Evolutionary conservation across 92 coral and sea anemone species (phyloP).

Genomic region (Zoanthus solanderi): DNA sequence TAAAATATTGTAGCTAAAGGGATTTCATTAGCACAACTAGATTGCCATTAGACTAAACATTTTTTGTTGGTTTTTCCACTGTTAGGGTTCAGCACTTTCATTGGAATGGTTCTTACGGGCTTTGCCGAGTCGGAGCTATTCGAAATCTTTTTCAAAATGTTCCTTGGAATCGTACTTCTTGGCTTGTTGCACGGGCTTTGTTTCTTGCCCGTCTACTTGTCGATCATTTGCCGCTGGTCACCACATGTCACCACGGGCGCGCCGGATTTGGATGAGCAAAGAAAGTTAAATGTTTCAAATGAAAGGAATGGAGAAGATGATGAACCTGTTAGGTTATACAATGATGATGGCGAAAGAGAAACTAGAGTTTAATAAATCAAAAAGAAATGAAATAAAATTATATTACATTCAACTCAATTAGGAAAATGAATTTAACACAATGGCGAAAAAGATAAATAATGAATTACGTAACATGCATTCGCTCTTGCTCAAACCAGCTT

Average conservation of each 20-base stretch:
- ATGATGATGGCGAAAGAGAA: too few species aligned
- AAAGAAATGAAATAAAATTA: too few species aligned
- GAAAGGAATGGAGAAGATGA: too few species aligned
- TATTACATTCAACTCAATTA: too few species aligned
- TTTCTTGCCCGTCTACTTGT: constrained; percentile 78
- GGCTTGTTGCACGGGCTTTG: constrained; percentile 85
- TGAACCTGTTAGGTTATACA: too few species aligned
- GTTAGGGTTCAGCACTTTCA: constrained; percentile 78
- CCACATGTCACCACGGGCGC: constrained; percentile 40
- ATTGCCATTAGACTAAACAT: not conserved
- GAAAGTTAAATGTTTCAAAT: not conserved
- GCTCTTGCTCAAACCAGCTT: too few species aligned
- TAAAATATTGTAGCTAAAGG: too few species aligned
- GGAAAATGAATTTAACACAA: too few species aligned
- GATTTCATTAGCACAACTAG: too few species aligned
- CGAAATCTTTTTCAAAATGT: constrained; percentile 84
- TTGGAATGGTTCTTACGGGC: constrained; percentile 79
- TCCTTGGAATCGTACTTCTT: constrained; percentile 79
- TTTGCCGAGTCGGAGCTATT: constrained; percentile 78
- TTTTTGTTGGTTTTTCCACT: not conserved
- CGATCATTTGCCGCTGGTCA: constrained; percentile 72
- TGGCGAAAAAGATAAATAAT: too few species aligned
- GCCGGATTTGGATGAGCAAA: not conserved
- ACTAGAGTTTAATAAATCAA: too few species aligned
- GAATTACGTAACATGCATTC: too few species aligned